These are phyloP conservation scores for Cotesia congregata DNA, from an alignment of 2,888 invertebrate species.

Conservation along the genomic window DNA sequence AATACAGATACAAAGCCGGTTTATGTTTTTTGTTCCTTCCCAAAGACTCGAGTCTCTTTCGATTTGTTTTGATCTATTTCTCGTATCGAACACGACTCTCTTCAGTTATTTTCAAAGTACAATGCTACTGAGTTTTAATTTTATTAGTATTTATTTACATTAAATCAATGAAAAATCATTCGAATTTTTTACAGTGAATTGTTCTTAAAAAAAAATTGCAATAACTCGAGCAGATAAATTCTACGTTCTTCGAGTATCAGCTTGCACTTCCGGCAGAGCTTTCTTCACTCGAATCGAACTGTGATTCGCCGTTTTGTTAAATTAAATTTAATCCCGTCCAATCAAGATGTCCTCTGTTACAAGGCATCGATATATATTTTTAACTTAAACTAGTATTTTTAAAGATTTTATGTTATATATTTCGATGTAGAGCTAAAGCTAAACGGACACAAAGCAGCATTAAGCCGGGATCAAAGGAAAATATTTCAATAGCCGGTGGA, in stretches of 20 bases:
- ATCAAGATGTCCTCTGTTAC: slow-evolving; percentile 52
- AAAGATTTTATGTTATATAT: slow-evolving; percentile 29
- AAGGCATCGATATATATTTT: slow-evolving; percentile 59
- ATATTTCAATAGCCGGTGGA: slow-evolving; percentile 19
- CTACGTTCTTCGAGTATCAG: neutral
- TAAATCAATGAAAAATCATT: too few relatives aligned
- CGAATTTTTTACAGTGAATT: neutral
- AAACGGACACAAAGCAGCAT: neutral
- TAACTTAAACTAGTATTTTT: slow-evolving; percentile 40
- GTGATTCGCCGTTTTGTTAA: neutral
- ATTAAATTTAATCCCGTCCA: slow-evolving; percentile 51
- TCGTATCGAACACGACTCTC: neutral
- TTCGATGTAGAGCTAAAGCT: neutral
- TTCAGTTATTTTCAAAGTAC: neutral
- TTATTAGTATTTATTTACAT: too few relatives aligned
- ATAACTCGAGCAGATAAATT: neutral
- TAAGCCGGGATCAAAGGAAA: slow-evolving; percentile 1
- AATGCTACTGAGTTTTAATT: neutral
- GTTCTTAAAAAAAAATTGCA: neutral
- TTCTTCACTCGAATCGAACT: neutral
- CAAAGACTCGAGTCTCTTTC: slow-evolving; percentile 6
- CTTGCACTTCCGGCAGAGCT: neutral
- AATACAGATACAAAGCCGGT: slow-evolving; percentile 23
- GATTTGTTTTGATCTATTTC: slow-evolving; percentile 11
- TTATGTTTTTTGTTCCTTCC: slow-evolving; percentile 24